These are phyloP conservation scores for Drosophila triauraria DNA, from an alignment of 1,140 invertebrate species.

Conservation along the genomic window DNA sequence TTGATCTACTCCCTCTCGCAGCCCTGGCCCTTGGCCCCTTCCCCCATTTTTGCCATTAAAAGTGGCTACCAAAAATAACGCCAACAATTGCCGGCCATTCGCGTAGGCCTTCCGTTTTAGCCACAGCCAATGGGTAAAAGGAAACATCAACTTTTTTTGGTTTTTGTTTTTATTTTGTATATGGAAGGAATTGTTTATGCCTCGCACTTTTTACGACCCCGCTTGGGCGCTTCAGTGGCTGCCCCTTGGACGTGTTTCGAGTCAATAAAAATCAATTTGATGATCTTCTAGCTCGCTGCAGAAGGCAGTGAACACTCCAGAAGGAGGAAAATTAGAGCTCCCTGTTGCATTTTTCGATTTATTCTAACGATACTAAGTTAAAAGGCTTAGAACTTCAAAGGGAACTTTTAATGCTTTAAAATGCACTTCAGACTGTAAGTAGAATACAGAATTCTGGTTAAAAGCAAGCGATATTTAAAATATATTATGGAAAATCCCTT, in stretches of 20 bases:
- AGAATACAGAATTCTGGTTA: too few relatives aligned
- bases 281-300: conserved; percentile 13
- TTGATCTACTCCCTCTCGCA: conserved; percentile 62
- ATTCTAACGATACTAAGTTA: background rate
- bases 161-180: conserved; percentile 39
- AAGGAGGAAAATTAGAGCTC: background rate
- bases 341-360: background rate
- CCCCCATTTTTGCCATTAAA: conserved; percentile 47
- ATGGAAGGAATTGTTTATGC: conserved; percentile 58
- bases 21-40: conserved; percentile 60
- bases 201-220: conserved; percentile 41
- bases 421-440: too few relatives aligned
- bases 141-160: conserved; percentile 35
- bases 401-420: too few relatives aligned
- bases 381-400: background rate
- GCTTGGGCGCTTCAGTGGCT: conserved; percentile 14
- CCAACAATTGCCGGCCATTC: conserved; percentile 44
- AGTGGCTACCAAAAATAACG: conserved; percentile 54
- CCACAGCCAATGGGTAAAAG: conserved; percentile 39
- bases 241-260: conserved; percentile 7
- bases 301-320: conserved; percentile 1
- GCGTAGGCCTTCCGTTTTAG: conserved; percentile 43
- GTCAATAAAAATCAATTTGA: conserved; percentile 27
- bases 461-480: too few relatives aligned
- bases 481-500: too few relatives aligned